Percentiles rank a stretch among this genome's conserved stretches.
Conservation (phyloP, 2,797 vertebrate genomes). For the Coregonus ussuriensis region DNA sequence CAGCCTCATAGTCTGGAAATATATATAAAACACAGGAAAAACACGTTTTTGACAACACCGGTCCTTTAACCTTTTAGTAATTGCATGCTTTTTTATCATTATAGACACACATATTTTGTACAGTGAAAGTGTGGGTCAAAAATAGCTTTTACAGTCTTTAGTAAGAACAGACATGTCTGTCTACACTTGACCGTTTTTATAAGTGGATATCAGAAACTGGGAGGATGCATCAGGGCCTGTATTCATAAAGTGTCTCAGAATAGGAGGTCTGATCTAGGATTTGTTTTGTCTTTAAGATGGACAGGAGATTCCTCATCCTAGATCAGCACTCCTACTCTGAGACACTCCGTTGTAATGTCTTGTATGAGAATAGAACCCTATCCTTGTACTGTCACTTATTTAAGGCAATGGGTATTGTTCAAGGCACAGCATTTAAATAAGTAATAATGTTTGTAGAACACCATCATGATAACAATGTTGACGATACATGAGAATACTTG, state of each 20-base stretch:
- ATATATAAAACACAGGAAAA: no score
- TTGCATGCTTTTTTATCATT: conserved; percentile 57
- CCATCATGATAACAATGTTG: neutral
- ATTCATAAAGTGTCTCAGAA: neutral
- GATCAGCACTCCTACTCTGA: neutral
- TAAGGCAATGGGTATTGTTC: neutral
- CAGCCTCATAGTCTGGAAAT: no score
- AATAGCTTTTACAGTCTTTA: conserved; percentile 36
- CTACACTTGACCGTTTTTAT: neutral
- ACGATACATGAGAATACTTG: neutral
- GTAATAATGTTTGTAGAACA: neutral
- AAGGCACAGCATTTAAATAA: neutral
- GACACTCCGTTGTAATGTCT: neutral
- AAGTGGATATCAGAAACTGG: neutral
- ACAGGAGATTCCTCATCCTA: neutral
- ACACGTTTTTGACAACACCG: no score
- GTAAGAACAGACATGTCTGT: conserved; percentile 20
- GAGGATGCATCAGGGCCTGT: neutral
- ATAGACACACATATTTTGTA: conserved; percentile 47
- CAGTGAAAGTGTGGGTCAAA: conserved; percentile 15
- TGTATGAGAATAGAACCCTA: neutral
- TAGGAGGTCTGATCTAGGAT: neutral
- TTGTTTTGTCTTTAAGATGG: neutral
- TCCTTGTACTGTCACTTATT: neutral
- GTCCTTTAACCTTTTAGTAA: conserved; percentile 24